Conservation (phyloP, 2,888 invertebrate genomes). For the Trichacis sp. region DNA sequence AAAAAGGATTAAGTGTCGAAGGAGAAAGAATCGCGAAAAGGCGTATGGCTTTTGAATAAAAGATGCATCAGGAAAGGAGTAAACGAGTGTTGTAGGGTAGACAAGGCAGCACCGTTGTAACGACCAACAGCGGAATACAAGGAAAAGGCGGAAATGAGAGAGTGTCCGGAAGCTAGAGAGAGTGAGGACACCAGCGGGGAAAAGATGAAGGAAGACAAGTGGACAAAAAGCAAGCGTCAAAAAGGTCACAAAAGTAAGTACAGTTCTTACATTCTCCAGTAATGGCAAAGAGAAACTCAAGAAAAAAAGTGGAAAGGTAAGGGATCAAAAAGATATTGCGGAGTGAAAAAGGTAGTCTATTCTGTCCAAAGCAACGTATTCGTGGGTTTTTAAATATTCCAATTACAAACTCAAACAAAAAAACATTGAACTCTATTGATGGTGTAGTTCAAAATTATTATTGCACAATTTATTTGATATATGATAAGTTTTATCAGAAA, state of each 20-base stretch:
- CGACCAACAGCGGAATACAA: constrained; percentile 29
- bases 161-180: constrained; percentile 39
- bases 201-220: constrained; percentile 28
- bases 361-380: too few species aligned
- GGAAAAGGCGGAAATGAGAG: constrained; percentile 44
- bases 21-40: constrained; percentile 26
- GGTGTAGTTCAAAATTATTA: too few species aligned
- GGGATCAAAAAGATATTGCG: background rate
- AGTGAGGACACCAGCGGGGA: constrained; percentile 35
- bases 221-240: constrained; percentile 36
- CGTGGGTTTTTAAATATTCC: too few species aligned
- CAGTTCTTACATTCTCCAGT: constrained; percentile 19
- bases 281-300: constrained; percentile 32
- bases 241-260: constrained; percentile 39
- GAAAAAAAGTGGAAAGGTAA: constrained; percentile 31
- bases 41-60: constrained; percentile 20
- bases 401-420: too few species aligned
- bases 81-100: constrained; percentile 15
- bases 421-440: too few species aligned
- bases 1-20: constrained; percentile 20
- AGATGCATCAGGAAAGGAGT: constrained; percentile 27
- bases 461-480: too few species aligned
- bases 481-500: too few species aligned
- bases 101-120: constrained; percentile 29
- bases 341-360: background rate